phyloP scores from a whole-genome alignment of 2,797 vertebrate species.

The Enoplosus armatus region DNA sequence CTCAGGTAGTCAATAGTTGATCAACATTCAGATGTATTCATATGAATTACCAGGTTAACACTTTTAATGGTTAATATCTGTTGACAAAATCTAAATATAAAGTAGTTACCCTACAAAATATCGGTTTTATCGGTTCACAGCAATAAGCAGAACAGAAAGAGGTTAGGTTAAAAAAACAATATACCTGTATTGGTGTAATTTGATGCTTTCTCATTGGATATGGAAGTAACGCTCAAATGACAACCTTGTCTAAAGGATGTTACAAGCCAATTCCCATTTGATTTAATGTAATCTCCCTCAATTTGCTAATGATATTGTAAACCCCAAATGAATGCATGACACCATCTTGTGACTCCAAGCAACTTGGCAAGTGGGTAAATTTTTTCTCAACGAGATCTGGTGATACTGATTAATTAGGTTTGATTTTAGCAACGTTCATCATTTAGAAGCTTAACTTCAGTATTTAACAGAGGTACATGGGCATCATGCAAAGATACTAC shows the following conservation, averaged over 20 bases:
- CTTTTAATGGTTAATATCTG: too few species aligned
- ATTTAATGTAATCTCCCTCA: neutral
- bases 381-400: neutral
- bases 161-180: neutral
- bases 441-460: neutral
- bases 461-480: neutral
- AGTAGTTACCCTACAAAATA: too few species aligned
- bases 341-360: conserved; percentile 15
- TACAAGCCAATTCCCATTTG: conserved; percentile 11
- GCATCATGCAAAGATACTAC: neutral
- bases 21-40: too few species aligned
- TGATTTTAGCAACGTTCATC: neutral
- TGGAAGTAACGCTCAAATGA: conserved; percentile 10
- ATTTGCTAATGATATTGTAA: neutral
- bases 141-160: too few species aligned
- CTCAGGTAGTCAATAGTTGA: too few species aligned
- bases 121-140: too few species aligned
- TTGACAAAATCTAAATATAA: too few species aligned
- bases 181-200: neutral
- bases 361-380: neutral
- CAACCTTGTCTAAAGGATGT: neutral
- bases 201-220: neutral
- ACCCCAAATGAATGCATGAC: neutral
- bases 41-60: too few species aligned
- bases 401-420: neutral